Base-by-base conservation (phyloP, 2,113 vertebrate genomes). In the Catagonus wagneri region DNA sequence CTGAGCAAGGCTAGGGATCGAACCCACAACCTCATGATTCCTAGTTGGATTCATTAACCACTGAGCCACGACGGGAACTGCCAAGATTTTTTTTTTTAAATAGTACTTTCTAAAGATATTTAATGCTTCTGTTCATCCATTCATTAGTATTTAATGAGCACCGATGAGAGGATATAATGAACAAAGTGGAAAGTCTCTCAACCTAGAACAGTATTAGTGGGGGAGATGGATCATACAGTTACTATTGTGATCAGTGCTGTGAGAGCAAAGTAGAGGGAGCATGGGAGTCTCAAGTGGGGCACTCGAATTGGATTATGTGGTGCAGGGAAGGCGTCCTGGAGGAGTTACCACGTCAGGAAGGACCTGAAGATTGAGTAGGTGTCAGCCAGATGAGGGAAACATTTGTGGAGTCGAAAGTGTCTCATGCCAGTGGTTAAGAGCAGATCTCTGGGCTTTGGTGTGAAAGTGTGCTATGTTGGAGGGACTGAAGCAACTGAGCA, bases 101-200 rank as follows among this genome's bases (percentile, higher is more conserved):
- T 80, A 80, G 68, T 39, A 19, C 20, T 85, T 75, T 39, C 68
- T 63, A 22, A 52, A 83, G 60, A 34, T 65, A 60, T 16, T 88
- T 68, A 83, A 50, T 39, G 25, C 32, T 78, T 92, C 17, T 89
- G 50, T 66, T 84, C 69, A 65, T 50, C 25, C 29, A 23, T 71
- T 56, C 68, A 66, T 61, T 9, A 29, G 9, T 95, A 84, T 91
- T 95, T 91, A 92, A 63, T 84, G 32, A 85, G 11, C 76, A 84
- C 27, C 20, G 19, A 25, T 54, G 29, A 84, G 36, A 74, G 10
- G 23, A 65, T 36, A 71, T 32, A 52, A 39, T 23, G 71, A 84
- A 79, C 14, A 83, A 80, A 22, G 63, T 34, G 39, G 54, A 93
- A 20, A 60, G 36, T 39, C n/a, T 14, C 36, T 27, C 23, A 72